A percentile compares a stretch with the other conserved stretches of the same genome.
Evolutionary conservation across 2,113 vertebrate genomes (phyloP).

Genomic region (Anarrhichthys ocellatus): DNA sequence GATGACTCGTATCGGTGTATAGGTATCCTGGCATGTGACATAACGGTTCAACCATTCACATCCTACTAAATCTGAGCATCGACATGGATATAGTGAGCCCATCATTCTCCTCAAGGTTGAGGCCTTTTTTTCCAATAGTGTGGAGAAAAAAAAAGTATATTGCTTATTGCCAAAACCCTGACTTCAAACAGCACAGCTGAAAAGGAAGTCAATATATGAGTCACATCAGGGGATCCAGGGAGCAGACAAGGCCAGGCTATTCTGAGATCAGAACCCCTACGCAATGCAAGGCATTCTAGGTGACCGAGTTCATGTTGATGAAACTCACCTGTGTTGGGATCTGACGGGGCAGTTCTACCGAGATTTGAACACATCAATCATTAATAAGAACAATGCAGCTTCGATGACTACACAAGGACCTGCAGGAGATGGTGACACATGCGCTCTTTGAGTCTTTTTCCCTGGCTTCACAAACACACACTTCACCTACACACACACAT

Average conservation of each 20-base stretch:
- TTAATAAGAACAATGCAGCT: conserved; percentile 49
- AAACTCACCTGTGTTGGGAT: conserved; percentile 51
- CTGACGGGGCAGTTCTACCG: conserved; percentile 57
- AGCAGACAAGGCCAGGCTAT: conserved; percentile 48
- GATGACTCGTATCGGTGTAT: neutral
- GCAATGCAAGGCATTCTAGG: conserved; percentile 48
- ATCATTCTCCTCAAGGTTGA: conserved; percentile 39
- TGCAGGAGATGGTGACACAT: conserved; percentile 49
- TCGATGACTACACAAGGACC: conserved; percentile 23
- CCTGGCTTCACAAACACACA: conserved; percentile 32
- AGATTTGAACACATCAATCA: conserved; percentile 70
- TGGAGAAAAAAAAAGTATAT: conserved; percentile 41
- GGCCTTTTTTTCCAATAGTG: conserved; percentile 19
- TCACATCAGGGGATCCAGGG: conserved; percentile 48
- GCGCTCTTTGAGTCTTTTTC: conserved; percentile 33
- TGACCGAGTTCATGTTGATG: conserved; percentile 64
- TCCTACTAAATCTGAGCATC: conserved; percentile 9
- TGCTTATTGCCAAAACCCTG: conserved; percentile 51
- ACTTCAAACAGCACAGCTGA: conserved; percentile 60
- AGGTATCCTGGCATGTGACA: neutral
- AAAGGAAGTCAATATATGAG: conserved; percentile 62
- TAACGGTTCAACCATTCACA: neutral
- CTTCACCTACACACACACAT: neutral
- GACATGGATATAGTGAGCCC: conserved; percentile 1
- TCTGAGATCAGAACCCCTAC: conserved; percentile 55